phyloP scores from a whole-genome alignment of 2,888 invertebrate genomes.

The Chelonus formosanus region DNA sequence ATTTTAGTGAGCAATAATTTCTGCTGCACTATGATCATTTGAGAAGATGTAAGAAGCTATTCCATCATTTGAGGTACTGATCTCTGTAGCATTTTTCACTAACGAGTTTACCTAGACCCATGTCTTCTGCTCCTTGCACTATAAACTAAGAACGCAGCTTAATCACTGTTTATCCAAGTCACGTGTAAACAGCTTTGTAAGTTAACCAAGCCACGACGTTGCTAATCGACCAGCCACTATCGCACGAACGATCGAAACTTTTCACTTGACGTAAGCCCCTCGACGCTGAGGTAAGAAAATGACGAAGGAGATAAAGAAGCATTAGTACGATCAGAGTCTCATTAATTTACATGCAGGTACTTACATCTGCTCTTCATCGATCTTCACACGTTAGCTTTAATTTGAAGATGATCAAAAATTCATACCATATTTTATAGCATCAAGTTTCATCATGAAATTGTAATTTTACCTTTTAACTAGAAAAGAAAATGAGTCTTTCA shows the following conservation, averaged over 20 bases:
- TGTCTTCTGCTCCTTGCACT: not conserved
- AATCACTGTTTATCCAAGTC: slow-evolving; percentile 41
- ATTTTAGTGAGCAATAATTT: not conserved
- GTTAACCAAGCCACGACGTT: slow-evolving; percentile 30
- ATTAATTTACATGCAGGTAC: not conserved
- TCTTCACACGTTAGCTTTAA: not conserved
- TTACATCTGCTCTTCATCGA: not conserved
- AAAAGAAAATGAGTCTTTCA: too few species aligned
- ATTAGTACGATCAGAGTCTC: not conserved
- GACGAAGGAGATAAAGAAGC: not conserved
- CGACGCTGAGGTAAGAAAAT: not conserved
- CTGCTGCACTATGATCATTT: too few species aligned
- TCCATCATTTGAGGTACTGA: not conserved
- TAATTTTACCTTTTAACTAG: too few species aligned
- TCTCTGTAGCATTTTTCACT: slow-evolving; percentile 16
- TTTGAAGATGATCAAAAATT: not conserved
- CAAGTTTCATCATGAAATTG: too few species aligned
- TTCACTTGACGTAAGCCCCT: not conserved
- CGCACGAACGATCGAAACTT: slow-evolving; percentile 38
- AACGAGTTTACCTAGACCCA: slow-evolving; percentile 28
- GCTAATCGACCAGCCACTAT: slow-evolving; percentile 24
- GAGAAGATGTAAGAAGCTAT: not conserved
- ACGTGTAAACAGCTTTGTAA: slow-evolving; percentile 39
- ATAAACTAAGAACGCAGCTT: slow-evolving; percentile 22
- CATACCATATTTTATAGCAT: too few species aligned